Conservation (phyloP, 2,888 invertebrate genomes). For the Prionchulus punctatus region DNA sequence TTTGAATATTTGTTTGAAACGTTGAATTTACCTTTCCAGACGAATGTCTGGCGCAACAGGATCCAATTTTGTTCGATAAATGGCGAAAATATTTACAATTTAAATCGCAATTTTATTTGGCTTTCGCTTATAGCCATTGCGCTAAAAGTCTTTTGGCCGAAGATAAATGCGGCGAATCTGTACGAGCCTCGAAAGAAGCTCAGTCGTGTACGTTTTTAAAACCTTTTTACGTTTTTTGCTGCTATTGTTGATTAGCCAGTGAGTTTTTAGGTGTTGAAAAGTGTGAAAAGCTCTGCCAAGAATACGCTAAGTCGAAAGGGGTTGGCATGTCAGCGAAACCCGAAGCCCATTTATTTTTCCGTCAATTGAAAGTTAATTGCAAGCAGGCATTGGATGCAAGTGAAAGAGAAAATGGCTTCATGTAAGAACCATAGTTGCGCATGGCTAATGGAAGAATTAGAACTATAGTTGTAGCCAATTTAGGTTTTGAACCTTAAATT, state of each 20-base stretch:
- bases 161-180: conserved; percentile 50
- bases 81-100: conserved; percentile 47
- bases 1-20: neutral
- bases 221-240: conserved; percentile 1
- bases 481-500: neutral
- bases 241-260: neutral
- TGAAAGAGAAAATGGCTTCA: conserved; percentile 49
- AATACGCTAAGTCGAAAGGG: conserved; percentile 44
- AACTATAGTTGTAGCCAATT: neutral
- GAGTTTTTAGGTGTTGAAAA: conserved; percentile 38
- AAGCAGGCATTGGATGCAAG: conserved; percentile 47
- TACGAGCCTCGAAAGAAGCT: conserved; percentile 45
- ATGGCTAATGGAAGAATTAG: too few species aligned
- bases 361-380: conserved; percentile 43
- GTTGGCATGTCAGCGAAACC: conserved; percentile 44
- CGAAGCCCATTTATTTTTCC: conserved; percentile 46
- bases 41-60: conserved; percentile 40
- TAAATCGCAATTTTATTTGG: conserved; percentile 45
- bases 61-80: conserved; percentile 40
- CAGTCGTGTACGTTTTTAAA: conserved; percentile 33
- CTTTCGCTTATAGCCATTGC: conserved; percentile 47
- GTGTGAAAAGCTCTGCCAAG: conserved; percentile 41
- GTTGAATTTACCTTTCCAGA: conserved; percentile 29
- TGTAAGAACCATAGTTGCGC: too few species aligned
- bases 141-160: conserved; percentile 45